Percentiles rank a stretch among this genome's conserved stretches.
Conservation (phyloP, 2,113 vertebrate genomes). For the Nansenia antarctica region DNA sequence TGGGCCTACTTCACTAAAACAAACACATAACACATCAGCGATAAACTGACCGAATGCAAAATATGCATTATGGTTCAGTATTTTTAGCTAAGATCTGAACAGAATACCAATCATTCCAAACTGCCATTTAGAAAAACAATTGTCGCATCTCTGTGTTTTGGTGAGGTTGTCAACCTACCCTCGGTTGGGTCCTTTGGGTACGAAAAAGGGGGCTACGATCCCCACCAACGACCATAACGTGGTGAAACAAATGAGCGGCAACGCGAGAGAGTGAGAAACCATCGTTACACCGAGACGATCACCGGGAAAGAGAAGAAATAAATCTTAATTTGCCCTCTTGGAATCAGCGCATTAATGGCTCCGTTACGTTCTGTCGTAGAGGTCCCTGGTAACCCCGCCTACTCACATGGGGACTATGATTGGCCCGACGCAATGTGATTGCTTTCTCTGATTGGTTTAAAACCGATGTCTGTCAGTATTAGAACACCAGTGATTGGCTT, state of each 20-base stretch:
- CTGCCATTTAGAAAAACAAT: no score
- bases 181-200: constrained; percentile 95
- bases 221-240: constrained; percentile 93
- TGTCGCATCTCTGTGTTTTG: no score
- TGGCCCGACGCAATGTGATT: background rate
- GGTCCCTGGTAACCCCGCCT: constrained; percentile 27
- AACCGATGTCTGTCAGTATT: constrained; percentile 24
- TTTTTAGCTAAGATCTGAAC: no score
- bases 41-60: no score
- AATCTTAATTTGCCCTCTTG: constrained; percentile 5
- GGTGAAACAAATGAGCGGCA: constrained; percentile 95
- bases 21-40: no score
- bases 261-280: constrained; percentile 89
- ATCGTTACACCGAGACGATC: constrained; percentile 60
- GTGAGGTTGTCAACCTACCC: constrained; percentile 79
- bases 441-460: constrained; percentile 35
- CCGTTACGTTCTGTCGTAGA: constrained; percentile 1
- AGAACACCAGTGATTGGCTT: background rate
- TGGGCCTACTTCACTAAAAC: no score
- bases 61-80: no score
- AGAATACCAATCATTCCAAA: no score
- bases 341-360: constrained; percentile 52
- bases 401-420: background rate
- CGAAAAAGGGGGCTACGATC: constrained; percentile 91
- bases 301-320: background rate